phyloP scores from a whole-genome alignment of 1,140 invertebrate species.

The Argopecten irradians region DNA sequence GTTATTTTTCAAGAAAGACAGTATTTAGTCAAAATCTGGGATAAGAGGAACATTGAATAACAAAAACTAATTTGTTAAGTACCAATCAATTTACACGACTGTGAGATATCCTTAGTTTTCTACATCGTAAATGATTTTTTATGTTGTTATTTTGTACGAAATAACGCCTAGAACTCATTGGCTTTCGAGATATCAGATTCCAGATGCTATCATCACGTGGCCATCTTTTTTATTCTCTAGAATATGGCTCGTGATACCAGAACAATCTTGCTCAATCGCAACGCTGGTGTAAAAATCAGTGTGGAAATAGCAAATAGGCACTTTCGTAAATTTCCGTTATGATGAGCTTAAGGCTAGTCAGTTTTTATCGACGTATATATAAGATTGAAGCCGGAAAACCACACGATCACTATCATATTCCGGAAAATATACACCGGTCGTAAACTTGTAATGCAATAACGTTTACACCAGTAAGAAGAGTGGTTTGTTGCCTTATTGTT shows the following conservation, averaged over 20 bases:
- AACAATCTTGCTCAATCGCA: neutral
- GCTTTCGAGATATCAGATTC: neutral
- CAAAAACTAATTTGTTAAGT: no score
- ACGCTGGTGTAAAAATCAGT: neutral
- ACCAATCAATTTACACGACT: no score
- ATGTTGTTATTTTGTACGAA: neutral
- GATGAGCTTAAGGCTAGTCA: neutral
- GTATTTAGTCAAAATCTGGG: no score
- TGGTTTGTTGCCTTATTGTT: neutral
- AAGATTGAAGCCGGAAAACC: neutral
- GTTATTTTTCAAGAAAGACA: no score
- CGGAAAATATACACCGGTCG: constrained; percentile 14
- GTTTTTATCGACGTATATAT: neutral
- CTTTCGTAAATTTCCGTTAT: neutral
- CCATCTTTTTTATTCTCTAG: neutral
- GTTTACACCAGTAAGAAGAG: neutral
- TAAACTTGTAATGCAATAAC: neutral
- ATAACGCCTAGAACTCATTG: neutral
- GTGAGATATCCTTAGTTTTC: no score
- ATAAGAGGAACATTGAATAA: no score
- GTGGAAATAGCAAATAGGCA: neutral
- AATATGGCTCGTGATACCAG: neutral
- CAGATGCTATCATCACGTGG: neutral
- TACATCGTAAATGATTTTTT: neutral
- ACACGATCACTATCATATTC: constrained; percentile 14